phyloP scores from a whole-genome alignment of 2,113 vertebrate species.

The Prunella fulvescens region DNA sequence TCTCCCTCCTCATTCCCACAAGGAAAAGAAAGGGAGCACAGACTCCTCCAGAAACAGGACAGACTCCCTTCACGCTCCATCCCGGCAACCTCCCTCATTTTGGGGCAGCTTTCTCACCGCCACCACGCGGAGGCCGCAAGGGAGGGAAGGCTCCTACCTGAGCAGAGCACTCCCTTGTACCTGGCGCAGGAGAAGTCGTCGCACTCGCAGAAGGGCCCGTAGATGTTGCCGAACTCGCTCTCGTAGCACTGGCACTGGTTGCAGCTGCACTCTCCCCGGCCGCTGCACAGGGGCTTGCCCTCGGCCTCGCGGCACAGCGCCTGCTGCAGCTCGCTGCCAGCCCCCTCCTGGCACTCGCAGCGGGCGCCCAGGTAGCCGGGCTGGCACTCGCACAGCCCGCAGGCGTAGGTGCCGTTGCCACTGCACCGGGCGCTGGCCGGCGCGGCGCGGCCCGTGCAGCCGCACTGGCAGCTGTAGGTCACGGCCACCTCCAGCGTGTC shows the following conservation, averaged over 20 bases:
- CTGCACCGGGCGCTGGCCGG: conserved; percentile 82
- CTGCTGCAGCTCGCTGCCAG: conserved; percentile 72
- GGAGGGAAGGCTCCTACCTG: conserved; percentile 78
- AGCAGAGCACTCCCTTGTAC: conserved; percentile 93
- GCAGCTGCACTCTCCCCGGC: conserved; percentile 93
- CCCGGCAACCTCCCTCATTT: not conserved
- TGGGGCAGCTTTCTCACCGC: accelerated
- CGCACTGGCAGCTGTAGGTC: conserved; percentile 84
- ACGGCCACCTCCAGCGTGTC: conserved; percentile 86
- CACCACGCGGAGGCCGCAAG: accelerated
- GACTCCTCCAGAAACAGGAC: not conserved
- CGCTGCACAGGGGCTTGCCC: conserved; percentile 91
- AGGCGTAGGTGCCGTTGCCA: conserved; percentile 83
- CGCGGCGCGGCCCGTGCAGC: conserved; percentile 71
- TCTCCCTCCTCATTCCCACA: not conserved
- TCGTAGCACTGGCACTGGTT: conserved; percentile 94
- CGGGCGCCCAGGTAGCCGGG: conserved; percentile 84
- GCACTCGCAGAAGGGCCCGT: conserved; percentile 93
- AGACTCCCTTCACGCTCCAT: not conserved
- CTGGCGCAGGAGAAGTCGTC: conserved; percentile 96
- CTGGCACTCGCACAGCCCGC: conserved; percentile 86
- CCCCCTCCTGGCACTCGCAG: conserved; percentile 92
- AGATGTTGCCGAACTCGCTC: conserved; percentile 95
- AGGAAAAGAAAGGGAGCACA: not conserved
- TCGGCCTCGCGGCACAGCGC: conserved; percentile 87